phyloP scores from a whole-genome alignment of 2,888 invertebrate genomes.

The Cantharis rufa region DNA sequence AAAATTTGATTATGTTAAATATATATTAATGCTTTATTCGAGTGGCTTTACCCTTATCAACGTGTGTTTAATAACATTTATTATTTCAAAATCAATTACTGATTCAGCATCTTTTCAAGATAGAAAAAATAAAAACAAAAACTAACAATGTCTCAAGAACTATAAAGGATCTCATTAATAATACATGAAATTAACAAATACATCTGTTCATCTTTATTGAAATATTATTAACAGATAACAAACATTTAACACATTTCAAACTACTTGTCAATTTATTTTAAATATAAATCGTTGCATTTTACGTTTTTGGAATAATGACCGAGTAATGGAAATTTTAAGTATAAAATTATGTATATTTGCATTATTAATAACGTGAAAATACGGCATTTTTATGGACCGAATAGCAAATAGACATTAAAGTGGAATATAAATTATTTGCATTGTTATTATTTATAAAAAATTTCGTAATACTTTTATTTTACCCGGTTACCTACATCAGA shows the following conservation, averaged over 20 bases:
- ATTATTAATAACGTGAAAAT: not conserved
- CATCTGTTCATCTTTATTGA: slow-evolving; percentile 15
- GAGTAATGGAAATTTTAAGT: not conserved
- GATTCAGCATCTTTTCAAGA: slow-evolving; percentile 33
- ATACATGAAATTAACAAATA: slow-evolving; percentile 32
- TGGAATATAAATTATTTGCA: not conserved
- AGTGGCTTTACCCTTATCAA: slow-evolving; percentile 26
- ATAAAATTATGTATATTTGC: not conserved
- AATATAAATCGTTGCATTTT: not conserved
- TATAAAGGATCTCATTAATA: slow-evolving; percentile 23
- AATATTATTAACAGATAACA: slow-evolving; percentile 1
- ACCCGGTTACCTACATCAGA: not conserved
- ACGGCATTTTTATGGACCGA: not conserved
- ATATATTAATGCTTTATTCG: slow-evolving; percentile 29
- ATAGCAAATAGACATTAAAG: not conserved
- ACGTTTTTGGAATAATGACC: not conserved
- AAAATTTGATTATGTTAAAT: slow-evolving; percentile 12
- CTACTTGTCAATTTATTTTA: not conserved
- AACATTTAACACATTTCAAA: not conserved
- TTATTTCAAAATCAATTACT: slow-evolving; percentile 33
- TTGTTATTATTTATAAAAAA: not conserved
- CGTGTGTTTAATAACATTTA: slow-evolving; percentile 24
- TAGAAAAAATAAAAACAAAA: slow-evolving; percentile 4
- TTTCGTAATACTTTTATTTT: not conserved
- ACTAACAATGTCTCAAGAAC: slow-evolving; percentile 3